Evolutionary conservation across 2,797 vertebrate genomes (phyloP).

Genomic region (Chaetodon trifasciatus): DNA sequence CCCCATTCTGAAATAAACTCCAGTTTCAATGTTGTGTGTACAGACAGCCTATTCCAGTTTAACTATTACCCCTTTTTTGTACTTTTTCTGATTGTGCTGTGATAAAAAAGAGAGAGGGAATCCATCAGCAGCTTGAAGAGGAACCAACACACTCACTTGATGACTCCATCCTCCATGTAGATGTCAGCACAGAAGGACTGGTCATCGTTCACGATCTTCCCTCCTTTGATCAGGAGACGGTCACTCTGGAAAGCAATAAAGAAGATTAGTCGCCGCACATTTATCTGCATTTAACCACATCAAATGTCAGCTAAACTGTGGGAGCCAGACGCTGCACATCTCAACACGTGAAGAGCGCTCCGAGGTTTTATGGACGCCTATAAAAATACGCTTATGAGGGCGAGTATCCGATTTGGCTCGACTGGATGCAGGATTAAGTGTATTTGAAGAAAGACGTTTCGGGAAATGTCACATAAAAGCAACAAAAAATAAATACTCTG

Average conservation of each 20-base stretch:
- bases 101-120: neutral
- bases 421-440: conserved; percentile 36
- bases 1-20: neutral
- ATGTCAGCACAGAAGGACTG: conserved; percentile 98
- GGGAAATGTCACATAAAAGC: conserved; percentile 46
- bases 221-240: conserved; percentile 97
- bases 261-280: conserved; percentile 19
- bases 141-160: conserved; percentile 91
- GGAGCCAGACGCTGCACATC: conserved; percentile 13
- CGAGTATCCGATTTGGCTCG: conserved; percentile 39
- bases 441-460: conserved; percentile 33
- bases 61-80: neutral
- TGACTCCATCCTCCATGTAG: conserved; percentile 99
- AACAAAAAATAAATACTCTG: conserved; percentile 16
- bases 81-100: neutral
- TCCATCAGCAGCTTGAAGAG: neutral
- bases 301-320: neutral
- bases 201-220: conserved; percentile 99
- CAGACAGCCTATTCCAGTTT: neutral
- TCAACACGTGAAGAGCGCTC: neutral
- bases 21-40: neutral
- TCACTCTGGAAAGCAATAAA: conserved; percentile 89
- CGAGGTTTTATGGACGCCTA: conserved; percentile 43
- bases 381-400: conserved; percentile 49
- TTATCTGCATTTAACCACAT: neutral